A percentile compares a stretch with the other conserved stretches of the same genome.
Evolutionary conservation across 1,140 invertebrate genomes (phyloP).

Genomic region (Rhagoletis pomonella): DNA sequence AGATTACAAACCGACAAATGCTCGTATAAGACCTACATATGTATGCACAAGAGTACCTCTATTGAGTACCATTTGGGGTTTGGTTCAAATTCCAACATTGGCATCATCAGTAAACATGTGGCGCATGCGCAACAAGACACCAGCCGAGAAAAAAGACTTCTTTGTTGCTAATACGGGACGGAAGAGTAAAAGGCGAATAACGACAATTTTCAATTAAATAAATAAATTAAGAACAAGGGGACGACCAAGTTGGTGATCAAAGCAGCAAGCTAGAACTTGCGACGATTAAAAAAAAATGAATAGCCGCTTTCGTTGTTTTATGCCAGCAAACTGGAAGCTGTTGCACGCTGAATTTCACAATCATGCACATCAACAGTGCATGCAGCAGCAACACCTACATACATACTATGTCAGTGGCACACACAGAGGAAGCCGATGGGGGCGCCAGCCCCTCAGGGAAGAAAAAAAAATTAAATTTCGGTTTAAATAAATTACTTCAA

Average conservation of each 20-base stretch:
- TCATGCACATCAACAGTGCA: background rate
- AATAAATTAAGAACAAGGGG: constrained; percentile 57
- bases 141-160: constrained; percentile 30
- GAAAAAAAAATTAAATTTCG: too few relatives aligned
- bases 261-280: constrained; percentile 24
- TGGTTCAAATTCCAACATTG: background rate
- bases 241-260: background rate
- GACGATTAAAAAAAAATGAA: constrained; percentile 22
- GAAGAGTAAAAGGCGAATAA: constrained; percentile 56
- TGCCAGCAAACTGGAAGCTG: background rate
- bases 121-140: constrained; percentile 53
- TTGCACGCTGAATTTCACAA: background rate
- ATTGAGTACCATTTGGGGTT: background rate
- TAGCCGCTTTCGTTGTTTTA: background rate
- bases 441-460: too few relatives aligned
- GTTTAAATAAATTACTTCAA: too few relatives aligned
- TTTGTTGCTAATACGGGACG: background rate
- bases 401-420: too few relatives aligned
- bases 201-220: constrained; percentile 70
- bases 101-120: constrained; percentile 56
- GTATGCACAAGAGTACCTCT: too few relatives aligned
- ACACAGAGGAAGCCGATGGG: too few relatives aligned
- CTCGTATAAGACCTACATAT: background rate
- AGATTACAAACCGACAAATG: too few relatives aligned
- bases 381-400: background rate